phyloP scores from a whole-genome alignment of 37 sponge, comb jelly and placozoan species.

The Halichondria panicea region DNA sequence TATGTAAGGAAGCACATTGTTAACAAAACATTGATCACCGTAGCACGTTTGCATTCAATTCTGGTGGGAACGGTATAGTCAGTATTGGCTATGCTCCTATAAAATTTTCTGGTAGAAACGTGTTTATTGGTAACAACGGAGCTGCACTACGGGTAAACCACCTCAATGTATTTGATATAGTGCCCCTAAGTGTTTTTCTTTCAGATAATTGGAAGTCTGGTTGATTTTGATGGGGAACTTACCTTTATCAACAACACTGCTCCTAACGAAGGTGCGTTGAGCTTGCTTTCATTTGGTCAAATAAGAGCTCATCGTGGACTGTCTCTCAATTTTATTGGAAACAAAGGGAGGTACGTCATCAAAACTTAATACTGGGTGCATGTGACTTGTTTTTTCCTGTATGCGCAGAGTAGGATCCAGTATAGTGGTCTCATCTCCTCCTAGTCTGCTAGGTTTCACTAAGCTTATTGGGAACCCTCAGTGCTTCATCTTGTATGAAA shows the following conservation, averaged over 20 bases:
- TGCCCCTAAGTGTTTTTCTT: too few relatives aligned
- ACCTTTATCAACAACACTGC: constrained; percentile 17
- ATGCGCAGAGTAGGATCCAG: constrained; percentile 22
- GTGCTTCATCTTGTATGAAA: constrained; percentile 25
- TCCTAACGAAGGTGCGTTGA: constrained; percentile 4
- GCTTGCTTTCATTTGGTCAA: constrained; percentile 45
- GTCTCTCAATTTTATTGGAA: constrained; percentile 18
- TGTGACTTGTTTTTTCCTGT: not conserved
- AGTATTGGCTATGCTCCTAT: constrained; percentile 33
- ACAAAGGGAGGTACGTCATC: constrained; percentile 41
- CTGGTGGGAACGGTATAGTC: constrained; percentile 29
- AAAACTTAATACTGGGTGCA: too few relatives aligned
- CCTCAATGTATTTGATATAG: too few relatives aligned
- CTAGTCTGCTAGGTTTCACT: not conserved
- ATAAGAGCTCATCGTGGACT: not conserved
- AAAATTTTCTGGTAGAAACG: constrained; percentile 16
- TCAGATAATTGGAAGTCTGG: constrained; percentile 21
- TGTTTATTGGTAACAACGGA: constrained; percentile 13
- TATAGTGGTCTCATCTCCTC: constrained; percentile 4
- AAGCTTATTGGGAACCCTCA: constrained; percentile 20
- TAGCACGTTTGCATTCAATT: constrained; percentile 20
- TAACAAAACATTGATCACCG: too few relatives aligned
- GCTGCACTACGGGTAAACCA: constrained; percentile 6
- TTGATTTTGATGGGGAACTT: constrained; percentile 5
- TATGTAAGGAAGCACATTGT: too few relatives aligned